Percentiles rank a stretch among this genome's conserved stretches.
Evolutionary conservation across 2,113 vertebrate species (phyloP).

Genomic region (Dissostichus mawsoni): DNA sequence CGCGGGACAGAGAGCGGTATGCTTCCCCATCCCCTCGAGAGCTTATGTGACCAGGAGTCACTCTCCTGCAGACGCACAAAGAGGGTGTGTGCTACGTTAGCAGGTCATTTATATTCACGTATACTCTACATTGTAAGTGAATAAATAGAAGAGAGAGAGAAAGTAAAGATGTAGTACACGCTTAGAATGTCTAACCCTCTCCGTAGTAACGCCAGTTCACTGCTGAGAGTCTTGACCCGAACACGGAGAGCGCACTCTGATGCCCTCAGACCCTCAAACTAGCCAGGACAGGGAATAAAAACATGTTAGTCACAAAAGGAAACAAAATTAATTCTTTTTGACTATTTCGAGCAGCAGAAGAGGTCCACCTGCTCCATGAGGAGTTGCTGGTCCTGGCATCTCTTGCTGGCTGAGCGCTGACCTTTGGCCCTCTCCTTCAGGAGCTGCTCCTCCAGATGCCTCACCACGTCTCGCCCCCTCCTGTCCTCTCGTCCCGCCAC

Average conservation of each 20-base stretch:
- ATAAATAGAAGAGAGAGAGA: constrained; percentile 42
- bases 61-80: constrained; percentile 71
- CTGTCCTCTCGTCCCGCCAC: constrained; percentile 77
- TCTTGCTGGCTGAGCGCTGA: constrained; percentile 80
- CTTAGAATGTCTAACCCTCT: constrained; percentile 85
- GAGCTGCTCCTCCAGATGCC: constrained; percentile 87
- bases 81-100: no score
- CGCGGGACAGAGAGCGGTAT: constrained; percentile 81
- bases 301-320: not conserved
- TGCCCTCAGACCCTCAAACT: constrained; percentile 89
- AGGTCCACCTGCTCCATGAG: constrained; percentile 86
- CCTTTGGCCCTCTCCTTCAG: constrained; percentile 86
- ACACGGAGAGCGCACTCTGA: constrained; percentile 87
- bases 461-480: constrained; percentile 82
- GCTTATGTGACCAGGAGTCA: constrained; percentile 66
- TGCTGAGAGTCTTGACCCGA: constrained; percentile 88
- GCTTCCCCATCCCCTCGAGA: constrained; percentile 69
- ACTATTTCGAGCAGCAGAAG: not conserved
- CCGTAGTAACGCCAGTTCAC: constrained; percentile 86
- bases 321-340: not conserved
- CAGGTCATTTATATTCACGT: not conserved
- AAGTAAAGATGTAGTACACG: constrained; percentile 62
- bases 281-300: not conserved
- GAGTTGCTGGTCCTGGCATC: constrained; percentile 85
- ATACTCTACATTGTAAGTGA: constrained; percentile 9